These are phyloP conservation scores for Procambarus clarkii DNA, from an alignment of 1,140 invertebrate genomes.

Conservation along the genomic window DNA sequence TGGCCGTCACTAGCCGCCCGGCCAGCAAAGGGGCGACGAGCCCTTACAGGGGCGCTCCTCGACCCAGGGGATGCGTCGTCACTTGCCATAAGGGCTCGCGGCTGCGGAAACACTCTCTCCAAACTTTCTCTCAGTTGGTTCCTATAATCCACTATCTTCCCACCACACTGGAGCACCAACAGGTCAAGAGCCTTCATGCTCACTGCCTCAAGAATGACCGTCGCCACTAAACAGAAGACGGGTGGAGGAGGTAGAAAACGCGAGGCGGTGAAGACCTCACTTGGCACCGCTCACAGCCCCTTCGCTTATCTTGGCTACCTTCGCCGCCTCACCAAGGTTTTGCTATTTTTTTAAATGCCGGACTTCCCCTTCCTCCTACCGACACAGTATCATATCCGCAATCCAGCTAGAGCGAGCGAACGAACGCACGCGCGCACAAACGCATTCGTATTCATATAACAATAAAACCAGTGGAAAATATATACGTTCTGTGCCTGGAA, in stretches of 20 bases:
- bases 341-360: not conserved
- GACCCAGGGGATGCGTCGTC: not conserved
- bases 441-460: too few species aligned
- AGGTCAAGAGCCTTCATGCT: constrained; percentile 57
- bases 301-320: constrained; percentile 6
- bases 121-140: not conserved
- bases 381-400: not conserved
- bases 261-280: not conserved
- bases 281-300: not conserved
- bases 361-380: constrained; percentile 16
- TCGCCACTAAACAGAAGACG: not conserved
- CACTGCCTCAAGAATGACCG: constrained; percentile 28
- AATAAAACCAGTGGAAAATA: too few species aligned
- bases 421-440: too few species aligned
- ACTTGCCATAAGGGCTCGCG: too few species aligned
- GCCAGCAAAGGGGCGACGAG: too few species aligned
- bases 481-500: too few species aligned
- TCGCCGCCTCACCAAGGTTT: not conserved
- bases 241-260: not conserved
- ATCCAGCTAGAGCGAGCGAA: too few species aligned
- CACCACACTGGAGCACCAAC: constrained; percentile 47
- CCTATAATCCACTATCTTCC: constrained; percentile 28
- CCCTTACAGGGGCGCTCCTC: not conserved
- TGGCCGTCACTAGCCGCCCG: not conserved
- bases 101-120: not conserved